A percentile compares a stretch with the other conserved stretches of the same genome.
Evolutionary conservation across 2,888 invertebrate genomes (phyloP).

Genomic region (Acanthoscelides obtectus): DNA sequence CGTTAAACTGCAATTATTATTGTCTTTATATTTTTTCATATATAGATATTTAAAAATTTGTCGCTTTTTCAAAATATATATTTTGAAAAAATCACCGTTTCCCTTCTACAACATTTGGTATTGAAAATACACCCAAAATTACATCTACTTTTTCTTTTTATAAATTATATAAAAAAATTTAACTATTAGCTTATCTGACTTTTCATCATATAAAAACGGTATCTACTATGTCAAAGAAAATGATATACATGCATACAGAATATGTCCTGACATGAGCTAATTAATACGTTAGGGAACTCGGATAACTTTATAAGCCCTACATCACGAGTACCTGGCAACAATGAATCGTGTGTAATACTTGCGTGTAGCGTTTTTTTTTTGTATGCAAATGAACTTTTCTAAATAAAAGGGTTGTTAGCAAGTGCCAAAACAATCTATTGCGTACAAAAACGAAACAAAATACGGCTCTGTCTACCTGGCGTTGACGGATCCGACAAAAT

Average conservation of each 20-base stretch:
- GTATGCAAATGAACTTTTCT: too few species aligned
- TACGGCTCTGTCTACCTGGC: too few species aligned
- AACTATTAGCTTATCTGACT: conserved; percentile 36
- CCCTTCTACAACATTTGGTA: conserved; percentile 25
- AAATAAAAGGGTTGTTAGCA: too few species aligned
- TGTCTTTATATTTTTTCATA: conserved; percentile 1
- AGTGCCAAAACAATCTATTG: too few species aligned
- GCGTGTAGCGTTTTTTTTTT: too few species aligned
- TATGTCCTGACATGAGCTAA: background rate
- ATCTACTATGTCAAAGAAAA: conserved; percentile 8
- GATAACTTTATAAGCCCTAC: too few species aligned
- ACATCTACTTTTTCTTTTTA: conserved; percentile 34
- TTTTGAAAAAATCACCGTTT: conserved; percentile 22
- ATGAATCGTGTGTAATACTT: too few species aligned
- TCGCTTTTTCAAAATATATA: conserved; percentile 24
- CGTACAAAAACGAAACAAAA: too few species aligned
- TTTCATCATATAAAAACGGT: conserved; percentile 26
- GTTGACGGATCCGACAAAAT: too few species aligned
- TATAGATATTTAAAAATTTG: conserved; percentile 10
- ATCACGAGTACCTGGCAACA: too few species aligned
- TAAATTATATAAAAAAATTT: conserved; percentile 45
- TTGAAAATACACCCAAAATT: conserved; percentile 42
- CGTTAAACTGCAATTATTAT: background rate
- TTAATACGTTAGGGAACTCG: too few species aligned
- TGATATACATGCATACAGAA: background rate